Base-by-base conservation (phyloP, 1,140 invertebrate species). In the Achatina immaculata region DNA sequence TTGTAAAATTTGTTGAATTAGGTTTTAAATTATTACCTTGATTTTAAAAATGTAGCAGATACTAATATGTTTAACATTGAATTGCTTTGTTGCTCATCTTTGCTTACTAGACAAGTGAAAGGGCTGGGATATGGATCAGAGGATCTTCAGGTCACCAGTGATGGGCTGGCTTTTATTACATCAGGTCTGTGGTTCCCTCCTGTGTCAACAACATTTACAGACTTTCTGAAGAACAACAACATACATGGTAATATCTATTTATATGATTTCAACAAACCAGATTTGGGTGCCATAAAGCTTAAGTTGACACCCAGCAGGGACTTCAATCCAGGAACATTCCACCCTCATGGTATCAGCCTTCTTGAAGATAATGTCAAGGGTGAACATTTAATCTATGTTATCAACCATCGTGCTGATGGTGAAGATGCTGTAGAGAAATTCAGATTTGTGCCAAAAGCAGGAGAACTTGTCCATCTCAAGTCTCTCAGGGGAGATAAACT, bases 101-200 rank as follows among this genome's bases (percentile, higher is more conserved):
- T 11, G 7, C 31, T 24, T 65, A 11, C 24, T 28, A 68, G 65
- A 24, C 28, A 1, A 6, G 65, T 68, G 11, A 40, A 68, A 34
- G 65, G 65, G 4, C 28, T 36, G 14, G 76, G 34, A 3, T 45
- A 43, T 42, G 62, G 76, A 38, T 78, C 76, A 31, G 76, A 78
- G 31, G 76, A 78, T 42, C 24, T 78, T 9, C 14, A 78, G 6
- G 76, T 78, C 31, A 66, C 62, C 24, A 31, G 21, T 21, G 58
- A 65, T 19, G 76, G 76, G 2, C 62, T 78, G 24, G 76, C 76
- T 16, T 78, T 78, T 28, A 68, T 78, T 9, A 78, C 76, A 40
- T 78, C 76, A 4, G 76, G 73, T 38, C 2, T 75, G 9, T 31
- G 34, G 21, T 58, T 51, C 34, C 9, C 43, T 34, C 3, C 73